Base-by-base conservation (phyloP, 2,888 invertebrate species). In the Agrochola litura region DNA sequence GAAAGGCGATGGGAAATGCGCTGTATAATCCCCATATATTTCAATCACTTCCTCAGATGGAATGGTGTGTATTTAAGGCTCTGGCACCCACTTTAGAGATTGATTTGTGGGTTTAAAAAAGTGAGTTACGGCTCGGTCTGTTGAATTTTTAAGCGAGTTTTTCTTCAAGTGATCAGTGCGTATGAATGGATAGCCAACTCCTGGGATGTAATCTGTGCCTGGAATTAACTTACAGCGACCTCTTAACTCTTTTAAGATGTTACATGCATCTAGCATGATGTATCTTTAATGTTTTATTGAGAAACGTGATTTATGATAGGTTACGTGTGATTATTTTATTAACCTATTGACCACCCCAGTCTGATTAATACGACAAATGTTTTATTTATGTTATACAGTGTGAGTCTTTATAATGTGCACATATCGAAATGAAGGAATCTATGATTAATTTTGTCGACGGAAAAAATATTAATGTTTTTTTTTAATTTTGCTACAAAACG, bases 21-120 rank as follows among this genome's bases (percentile, higher is more conserved):
- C 52, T 52, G 66, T 60, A 52, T 25, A 54, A 61, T 77, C 1
- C 37, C 37, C 37, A 49, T 49, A 64, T 43, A 65, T 76, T 73
- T 52, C 52, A 66, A 43, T 61, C 65, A 61, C 52, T 73, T 60
- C 2, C 25, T 2, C 41, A 1, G 2, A 30, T 16, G 16, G 5
- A 43, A 63, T 63, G 8, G 3, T 63, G 3, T 63, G 30, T 65
- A 16, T 73, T 63, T 63, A 63, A 46, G 22, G 49, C 8, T 30
- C 52, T 52, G 25, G 41, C 16, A 43, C 25, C 25, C 41, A 30
- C 46, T 60, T 49, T 49, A 58, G 41, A 52, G n/a, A 65, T 73
- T 65, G 58, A 65, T 46, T 19, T 5, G 30, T 37, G 9, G 14
- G 67, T 60, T 58, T 56, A 8, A 30, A 8, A 12, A 49, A 49